Base-by-base conservation (phyloP, 2,888 invertebrate genomes). In the Phasia obesa region DNA sequence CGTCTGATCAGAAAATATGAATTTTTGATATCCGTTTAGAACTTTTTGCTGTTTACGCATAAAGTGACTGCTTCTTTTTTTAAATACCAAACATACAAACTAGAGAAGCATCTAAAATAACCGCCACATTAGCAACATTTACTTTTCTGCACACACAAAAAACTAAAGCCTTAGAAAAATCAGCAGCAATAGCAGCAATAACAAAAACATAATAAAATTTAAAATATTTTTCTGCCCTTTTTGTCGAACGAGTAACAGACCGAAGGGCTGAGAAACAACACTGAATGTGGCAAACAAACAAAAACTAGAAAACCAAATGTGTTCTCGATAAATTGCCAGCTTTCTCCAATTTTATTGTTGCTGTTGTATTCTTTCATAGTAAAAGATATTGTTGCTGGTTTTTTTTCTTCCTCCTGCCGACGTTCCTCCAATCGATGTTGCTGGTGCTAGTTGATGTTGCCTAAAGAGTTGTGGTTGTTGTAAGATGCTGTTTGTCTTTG, bases 321-420 rank as follows among this genome's bases (percentile, higher is more conserved):
- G 47, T 81, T 69, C 73, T 81, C 77, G 73, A 81, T 81, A 81
- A 81, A 78, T 82, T 82, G 73, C 64, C 57, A 82, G 77, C 69
- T 64, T 82, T 60, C 21, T 64, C 35, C 17, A 1, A 19, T 17
- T 47, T 47, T 47, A 2, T 80, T 71, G 59, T 47, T 77, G 69
- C 9, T 62, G 49, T 62, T 65, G 69, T 69, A 17, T 51, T 60
- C n/a, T 21, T 69, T 1, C 5, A 15, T 2, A 4, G 44, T n/a
- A 42, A n/a, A 47, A 47, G 17, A 47, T 47, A 19, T 7, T 19
- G 57, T 59, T 62, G 23, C 47, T 38, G 74, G 19, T 38, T 38
- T 38, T n/a, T n/a, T 13, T 42, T 42, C 9, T 35, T 2, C 11
- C 9, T 25, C 21, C 42, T 55, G 44, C 21, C 15, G 38, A 17